A percentile compares a stretch with the other conserved stretches of the same genome.
Evolutionary conservation across 2,113 vertebrate species (phyloP).

Genomic region (Prunella himalayana): DNA sequence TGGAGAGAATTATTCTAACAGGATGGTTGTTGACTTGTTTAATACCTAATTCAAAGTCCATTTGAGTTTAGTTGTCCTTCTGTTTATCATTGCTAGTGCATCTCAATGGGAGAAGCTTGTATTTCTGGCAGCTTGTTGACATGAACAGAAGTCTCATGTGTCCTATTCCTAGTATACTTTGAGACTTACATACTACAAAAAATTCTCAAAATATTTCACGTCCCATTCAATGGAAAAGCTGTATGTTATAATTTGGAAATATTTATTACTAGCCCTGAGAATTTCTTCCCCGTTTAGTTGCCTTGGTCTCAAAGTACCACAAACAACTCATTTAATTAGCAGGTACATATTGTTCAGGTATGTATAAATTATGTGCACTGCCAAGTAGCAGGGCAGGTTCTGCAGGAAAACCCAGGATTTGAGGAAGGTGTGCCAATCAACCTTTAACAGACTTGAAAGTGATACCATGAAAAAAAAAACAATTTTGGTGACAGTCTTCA

Average conservation of each 20-base stretch:
- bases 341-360: not conserved
- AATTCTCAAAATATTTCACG: not conserved
- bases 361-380: not conserved
- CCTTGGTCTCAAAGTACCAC: not conserved
- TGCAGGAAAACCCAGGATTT: not conserved
- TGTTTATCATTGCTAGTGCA: not conserved
- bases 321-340: slow-evolving; percentile 5
- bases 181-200: not conserved
- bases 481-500: not conserved
- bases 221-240: not conserved
- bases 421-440: not conserved
- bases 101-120: not conserved
- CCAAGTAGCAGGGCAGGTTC: not conserved
- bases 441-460: not conserved
- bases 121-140: not conserved
- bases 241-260: not conserved
- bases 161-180: not conserved
- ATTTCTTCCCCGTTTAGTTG: not conserved
- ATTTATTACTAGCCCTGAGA: not conserved
- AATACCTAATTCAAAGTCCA: not conserved
- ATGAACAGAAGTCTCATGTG: not conserved
- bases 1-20: not conserved
- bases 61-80: not conserved
- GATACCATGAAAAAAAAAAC: not conserved
- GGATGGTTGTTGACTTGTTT: not conserved